Percentiles rank a stretch among this genome's conserved stretches.
Conservation (phyloP, 2,797 vertebrate genomes). For the Enteromius trimaculatus region DNA sequence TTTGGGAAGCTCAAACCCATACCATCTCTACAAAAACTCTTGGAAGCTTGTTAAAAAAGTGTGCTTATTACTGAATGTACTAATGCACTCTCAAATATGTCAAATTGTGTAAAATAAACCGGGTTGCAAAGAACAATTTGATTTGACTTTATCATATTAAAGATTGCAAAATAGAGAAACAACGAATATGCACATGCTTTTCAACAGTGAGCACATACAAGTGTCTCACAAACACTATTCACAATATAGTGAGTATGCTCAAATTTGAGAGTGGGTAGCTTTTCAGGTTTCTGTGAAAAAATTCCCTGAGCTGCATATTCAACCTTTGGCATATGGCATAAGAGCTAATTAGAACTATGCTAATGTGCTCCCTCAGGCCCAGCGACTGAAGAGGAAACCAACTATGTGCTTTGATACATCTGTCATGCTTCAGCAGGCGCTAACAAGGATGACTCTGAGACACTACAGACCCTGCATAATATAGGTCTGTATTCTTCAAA, state of each 20-base stretch:
- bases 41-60: neutral
- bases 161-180: neutral
- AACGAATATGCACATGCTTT: neutral
- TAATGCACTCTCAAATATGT: neutral
- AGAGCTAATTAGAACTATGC: slow-evolving; percentile 58
- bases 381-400: slow-evolving; percentile 50
- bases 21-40: neutral
- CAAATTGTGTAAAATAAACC: neutral
- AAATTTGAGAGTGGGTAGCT: slow-evolving; percentile 37
- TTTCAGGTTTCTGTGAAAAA: slow-evolving; percentile 48
- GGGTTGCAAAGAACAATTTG: neutral
- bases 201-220: neutral
- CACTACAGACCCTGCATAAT: slow-evolving; percentile 35
- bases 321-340: slow-evolving; percentile 54
- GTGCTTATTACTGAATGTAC: neutral
- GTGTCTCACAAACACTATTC: neutral
- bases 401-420: slow-evolving; percentile 53
- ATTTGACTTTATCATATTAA: neutral
- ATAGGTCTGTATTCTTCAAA: slow-evolving; percentile 19
- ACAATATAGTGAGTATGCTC: neutral
- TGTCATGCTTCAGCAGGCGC: slow-evolving; percentile 43
- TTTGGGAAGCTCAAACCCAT: neutral
- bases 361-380: slow-evolving; percentile 54
- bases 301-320: slow-evolving; percentile 49
- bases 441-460: slow-evolving; percentile 49